phyloP scores from a whole-genome alignment of 2,797 vertebrate species.

The Aldrovandia affinis region DNA sequence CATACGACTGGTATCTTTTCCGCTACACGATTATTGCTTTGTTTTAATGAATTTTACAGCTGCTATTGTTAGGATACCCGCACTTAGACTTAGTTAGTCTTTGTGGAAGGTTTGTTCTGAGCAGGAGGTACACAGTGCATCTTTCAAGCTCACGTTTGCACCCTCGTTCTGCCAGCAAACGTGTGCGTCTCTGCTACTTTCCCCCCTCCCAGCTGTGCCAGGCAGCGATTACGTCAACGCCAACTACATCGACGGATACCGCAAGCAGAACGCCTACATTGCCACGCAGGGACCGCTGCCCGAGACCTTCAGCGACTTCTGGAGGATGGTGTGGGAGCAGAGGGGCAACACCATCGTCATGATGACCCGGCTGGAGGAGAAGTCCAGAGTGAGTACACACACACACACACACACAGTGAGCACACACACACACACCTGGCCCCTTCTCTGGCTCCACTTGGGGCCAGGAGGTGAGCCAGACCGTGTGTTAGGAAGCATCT shows the following conservation, averaged over 20 bases:
- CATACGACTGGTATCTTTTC: too few species aligned
- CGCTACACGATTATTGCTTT: too few species aligned
- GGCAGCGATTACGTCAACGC: conserved; percentile 95
- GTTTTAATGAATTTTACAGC: too few species aligned
- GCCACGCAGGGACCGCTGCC: conserved; percentile 93
- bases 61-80: too few species aligned
- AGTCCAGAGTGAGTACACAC: conserved; percentile 82
- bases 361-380: conserved; percentile 97
- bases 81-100: too few species aligned
- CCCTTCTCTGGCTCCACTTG: neutral
- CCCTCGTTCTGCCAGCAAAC: neutral
- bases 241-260: conserved; percentile 95
- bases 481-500: neutral
- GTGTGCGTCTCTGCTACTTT: neutral
- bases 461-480: too few species aligned
- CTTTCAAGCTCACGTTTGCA: neutral
- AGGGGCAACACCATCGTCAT: conserved; percentile 89
- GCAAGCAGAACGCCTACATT: conserved; percentile 96
- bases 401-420: conserved; percentile 72
- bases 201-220: conserved; percentile 76
- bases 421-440: neutral
- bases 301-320: conserved; percentile 94
- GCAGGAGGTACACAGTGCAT: neutral
- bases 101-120: neutral
- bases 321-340: conserved; percentile 98